phyloP scores from a whole-genome alignment of 2,888 invertebrate species.

The Ichneumon xanthorius region DNA sequence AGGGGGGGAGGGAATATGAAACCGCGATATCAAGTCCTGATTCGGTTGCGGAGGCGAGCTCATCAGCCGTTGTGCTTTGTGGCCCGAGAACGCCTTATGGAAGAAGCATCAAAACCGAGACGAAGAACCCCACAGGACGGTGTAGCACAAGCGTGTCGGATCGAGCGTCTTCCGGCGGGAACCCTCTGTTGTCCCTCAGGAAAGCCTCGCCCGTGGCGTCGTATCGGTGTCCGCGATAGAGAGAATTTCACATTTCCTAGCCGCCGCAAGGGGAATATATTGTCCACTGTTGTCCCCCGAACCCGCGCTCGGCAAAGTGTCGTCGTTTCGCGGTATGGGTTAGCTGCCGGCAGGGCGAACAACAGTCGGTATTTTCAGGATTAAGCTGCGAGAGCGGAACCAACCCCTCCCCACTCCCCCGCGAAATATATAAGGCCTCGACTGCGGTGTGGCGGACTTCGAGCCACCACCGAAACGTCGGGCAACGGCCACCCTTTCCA shows the following conservation, averaged over 20 bases:
- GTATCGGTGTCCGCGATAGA: conserved; percentile 17
- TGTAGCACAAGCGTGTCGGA: conserved; percentile 10
- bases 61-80: conserved; percentile 49
- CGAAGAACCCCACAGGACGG: background rate
- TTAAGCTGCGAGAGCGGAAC: conserved; percentile 26
- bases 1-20: background rate
- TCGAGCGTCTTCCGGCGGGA: background rate
- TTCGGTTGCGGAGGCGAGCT: conserved; percentile 15
- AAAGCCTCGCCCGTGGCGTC: background rate
- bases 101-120: conserved; percentile 1
- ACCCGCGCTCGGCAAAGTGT: conserved; percentile 43
- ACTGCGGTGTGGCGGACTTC: conserved; percentile 18
- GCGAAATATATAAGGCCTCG: conserved; percentile 38
- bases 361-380: conserved; percentile 39
- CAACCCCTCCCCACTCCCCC: background rate
- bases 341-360: conserved; percentile 3
- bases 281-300: conserved; percentile 42
- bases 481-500: conserved; percentile 29
- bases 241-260: conserved; percentile 58
- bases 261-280: conserved; percentile 34
- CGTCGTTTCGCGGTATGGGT: conserved; percentile 38
- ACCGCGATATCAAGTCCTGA: conserved; percentile 17
- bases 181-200: background rate
- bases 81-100: conserved; percentile 34
- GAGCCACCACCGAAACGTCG: conserved; percentile 10